Evolutionary conservation across 1,140 invertebrate species (phyloP).

Genomic region (Potamilus streckersoni): DNA sequence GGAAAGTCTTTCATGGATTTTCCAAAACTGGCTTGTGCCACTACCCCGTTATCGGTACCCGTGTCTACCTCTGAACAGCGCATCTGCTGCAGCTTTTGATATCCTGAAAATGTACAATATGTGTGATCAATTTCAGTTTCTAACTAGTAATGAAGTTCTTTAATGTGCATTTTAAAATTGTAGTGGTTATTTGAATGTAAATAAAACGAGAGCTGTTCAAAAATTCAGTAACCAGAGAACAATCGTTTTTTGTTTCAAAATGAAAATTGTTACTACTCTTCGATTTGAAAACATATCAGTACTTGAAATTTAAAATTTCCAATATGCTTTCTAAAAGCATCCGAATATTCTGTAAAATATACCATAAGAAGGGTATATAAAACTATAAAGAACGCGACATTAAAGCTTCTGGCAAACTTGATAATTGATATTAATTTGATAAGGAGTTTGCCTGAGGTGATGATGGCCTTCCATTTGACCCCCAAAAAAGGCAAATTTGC

Average conservation of each 20-base stretch:
- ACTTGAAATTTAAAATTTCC: no score
- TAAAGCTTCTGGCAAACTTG: not conserved
- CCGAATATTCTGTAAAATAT: not conserved
- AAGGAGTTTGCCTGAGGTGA: not conserved
- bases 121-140: no score
- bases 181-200: no score
- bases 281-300: no score
- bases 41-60: slow-evolving; percentile 19
- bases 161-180: no score
- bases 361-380: not conserved
- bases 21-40: slow-evolving; percentile 36
- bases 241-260: no score
- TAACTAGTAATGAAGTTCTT: no score
- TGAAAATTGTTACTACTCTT: no score
- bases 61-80: slow-evolving; percentile 38
- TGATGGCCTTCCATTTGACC: not conserved
- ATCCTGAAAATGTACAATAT: slow-evolving; percentile 17
- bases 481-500: not conserved
- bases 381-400: not conserved
- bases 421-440: no score
- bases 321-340: no score
- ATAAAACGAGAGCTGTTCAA: no score
- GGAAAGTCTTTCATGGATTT: slow-evolving; percentile 43
- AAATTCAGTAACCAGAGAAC: no score
- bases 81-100: slow-evolving; percentile 26